Evolutionary conservation across 2,113 vertebrate species (phyloP).

Genomic region (Rattus rattus): DNA sequence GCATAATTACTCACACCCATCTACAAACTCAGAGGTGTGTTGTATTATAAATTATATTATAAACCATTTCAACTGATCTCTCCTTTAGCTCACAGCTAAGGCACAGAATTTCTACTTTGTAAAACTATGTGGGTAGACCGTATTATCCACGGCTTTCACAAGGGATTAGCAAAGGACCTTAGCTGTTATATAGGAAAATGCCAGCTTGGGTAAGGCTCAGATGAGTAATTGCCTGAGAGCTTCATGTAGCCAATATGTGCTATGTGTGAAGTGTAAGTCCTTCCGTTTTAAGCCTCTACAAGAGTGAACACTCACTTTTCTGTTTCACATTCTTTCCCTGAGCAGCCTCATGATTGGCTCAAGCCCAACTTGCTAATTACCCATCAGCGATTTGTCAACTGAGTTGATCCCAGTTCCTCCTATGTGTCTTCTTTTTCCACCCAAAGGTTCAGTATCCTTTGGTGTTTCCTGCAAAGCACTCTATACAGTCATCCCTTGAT

Average conservation of each 20-base stretch:
- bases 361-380: neutral
- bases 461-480: neutral
- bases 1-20: neutral
- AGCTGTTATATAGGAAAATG: neutral
- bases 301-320: neutral
- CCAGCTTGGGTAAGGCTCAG: neutral
- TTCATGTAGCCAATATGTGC: too few species aligned
- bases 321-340: neutral
- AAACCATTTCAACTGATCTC: slow-evolving; percentile 27
- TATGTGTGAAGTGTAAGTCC: rapidly evolving
- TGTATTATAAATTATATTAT: neutral
- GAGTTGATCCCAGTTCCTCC: neutral
- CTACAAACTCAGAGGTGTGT: neutral
- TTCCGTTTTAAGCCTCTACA: neutral
- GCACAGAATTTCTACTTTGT: neutral
- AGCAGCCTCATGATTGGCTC: neutral
- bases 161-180: neutral
- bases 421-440: neutral
- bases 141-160: neutral
- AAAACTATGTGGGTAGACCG: neutral
- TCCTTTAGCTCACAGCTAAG: neutral
- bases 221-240: neutral
- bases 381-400: neutral
- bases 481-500: neutral
- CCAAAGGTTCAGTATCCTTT: neutral